Conservation (phyloP, 2,113 vertebrate species). For the Cisticola juncidis region DNA sequence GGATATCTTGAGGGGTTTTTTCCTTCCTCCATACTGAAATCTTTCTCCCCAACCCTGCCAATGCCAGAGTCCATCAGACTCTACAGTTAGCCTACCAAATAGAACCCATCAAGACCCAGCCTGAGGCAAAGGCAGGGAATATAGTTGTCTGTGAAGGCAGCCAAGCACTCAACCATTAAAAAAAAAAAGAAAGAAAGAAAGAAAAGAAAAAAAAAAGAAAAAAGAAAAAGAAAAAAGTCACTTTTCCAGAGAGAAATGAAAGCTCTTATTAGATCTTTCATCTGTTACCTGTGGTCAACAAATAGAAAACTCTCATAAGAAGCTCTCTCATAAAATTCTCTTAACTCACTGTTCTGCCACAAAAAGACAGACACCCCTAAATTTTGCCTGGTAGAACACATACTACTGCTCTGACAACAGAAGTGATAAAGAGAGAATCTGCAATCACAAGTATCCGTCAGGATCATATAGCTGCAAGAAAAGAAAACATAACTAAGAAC, state of each 20-base stretch:
- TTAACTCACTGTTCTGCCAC: neutral
- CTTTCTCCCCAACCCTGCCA: neutral
- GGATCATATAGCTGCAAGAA: neutral
- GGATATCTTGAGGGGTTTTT: neutral
- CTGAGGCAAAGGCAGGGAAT: neutral
- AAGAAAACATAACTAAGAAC: neutral
- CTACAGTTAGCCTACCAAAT: neutral
- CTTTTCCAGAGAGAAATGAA: neutral
- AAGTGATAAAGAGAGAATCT: neutral
- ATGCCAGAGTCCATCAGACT: neutral
- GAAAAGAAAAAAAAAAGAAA: neutral
- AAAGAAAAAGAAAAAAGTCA: neutral
- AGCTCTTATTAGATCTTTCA: neutral
- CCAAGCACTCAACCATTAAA: neutral
- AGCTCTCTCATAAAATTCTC: neutral
- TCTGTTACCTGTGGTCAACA: neutral
- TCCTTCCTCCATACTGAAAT: neutral
- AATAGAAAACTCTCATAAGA: neutral
- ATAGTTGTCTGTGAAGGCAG: neutral
- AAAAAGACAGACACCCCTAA: neutral
- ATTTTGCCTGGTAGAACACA: neutral
- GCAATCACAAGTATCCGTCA: neutral
- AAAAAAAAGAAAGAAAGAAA: neutral
- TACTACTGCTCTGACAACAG: neutral
- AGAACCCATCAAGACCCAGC: neutral